phyloP scores from a whole-genome alignment of 1,140 invertebrate species.

The Kradibia gibbosae region DNA sequence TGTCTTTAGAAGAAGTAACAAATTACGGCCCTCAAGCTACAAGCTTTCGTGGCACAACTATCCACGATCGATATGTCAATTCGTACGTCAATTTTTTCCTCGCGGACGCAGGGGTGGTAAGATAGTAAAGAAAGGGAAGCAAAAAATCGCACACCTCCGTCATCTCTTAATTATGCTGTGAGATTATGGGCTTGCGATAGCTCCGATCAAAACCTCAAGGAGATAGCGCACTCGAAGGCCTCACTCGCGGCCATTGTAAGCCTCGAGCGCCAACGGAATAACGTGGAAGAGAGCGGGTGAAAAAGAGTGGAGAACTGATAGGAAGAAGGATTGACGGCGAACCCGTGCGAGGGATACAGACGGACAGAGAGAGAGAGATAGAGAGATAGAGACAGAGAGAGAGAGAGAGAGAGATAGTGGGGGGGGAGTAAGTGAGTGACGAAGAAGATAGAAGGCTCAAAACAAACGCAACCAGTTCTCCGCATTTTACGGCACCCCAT shows the following conservation, averaged over 20 bases:
- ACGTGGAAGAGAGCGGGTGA: slow-evolving; percentile 11
- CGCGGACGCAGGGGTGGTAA: not conserved
- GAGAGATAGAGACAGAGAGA: too few relatives aligned
- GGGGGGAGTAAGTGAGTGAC: too few relatives aligned
- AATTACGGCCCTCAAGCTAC: not conserved
- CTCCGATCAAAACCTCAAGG: slow-evolving; percentile 12
- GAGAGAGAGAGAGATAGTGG: too few relatives aligned
- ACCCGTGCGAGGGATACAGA: not conserved
- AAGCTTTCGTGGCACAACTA: not conserved
- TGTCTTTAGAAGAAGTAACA: not conserved
- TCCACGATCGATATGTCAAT: not conserved
- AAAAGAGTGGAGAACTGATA: slow-evolving; percentile 46
- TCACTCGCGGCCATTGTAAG: not conserved
- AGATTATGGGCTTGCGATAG: not conserved
- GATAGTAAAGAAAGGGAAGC: not conserved
- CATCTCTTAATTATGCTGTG: slow-evolving; percentile 12
- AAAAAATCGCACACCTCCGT: slow-evolving; percentile 1
- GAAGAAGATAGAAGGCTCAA: slow-evolving; percentile 52
- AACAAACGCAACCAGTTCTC: slow-evolving; percentile 60
- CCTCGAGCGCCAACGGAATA: slow-evolving; percentile 5
- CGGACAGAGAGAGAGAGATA: too few relatives aligned
- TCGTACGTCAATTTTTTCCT: slow-evolving; percentile 3
- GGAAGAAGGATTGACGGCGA: slow-evolving; percentile 38
- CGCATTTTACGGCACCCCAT: not conserved
- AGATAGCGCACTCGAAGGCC: not conserved